Evolutionary conservation across 2,888 invertebrate species (phyloP).

Genomic region (Ganaspis brasiliensis): DNA sequence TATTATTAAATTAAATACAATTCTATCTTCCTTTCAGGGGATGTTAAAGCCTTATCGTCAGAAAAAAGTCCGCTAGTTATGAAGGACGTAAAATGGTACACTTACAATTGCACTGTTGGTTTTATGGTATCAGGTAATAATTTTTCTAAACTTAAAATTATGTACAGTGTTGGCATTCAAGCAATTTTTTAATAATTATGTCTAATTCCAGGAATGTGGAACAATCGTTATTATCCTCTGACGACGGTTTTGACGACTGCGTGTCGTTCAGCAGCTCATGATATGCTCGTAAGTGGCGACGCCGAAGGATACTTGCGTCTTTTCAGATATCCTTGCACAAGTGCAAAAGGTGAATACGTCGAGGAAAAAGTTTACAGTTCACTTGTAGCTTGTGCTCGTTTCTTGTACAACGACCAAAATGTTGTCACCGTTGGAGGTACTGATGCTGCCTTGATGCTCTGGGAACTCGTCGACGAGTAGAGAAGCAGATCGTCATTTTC

Average conservation of each 20-base stretch:
- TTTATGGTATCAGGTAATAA: slow-evolving; percentile 90
- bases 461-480: slow-evolving; percentile 93
- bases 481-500: slow-evolving; percentile 45
- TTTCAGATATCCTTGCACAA: slow-evolving; percentile 94
- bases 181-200: not conserved
- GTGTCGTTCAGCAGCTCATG: slow-evolving; percentile 91
- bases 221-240: slow-evolving; percentile 93
- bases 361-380: slow-evolving; percentile 94
- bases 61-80: slow-evolving; percentile 94
- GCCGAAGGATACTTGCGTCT: slow-evolving; percentile 93
- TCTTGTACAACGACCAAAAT: slow-evolving; percentile 93
- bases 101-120: slow-evolving; percentile 93
- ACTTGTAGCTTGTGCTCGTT: slow-evolving; percentile 89
- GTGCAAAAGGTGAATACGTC: slow-evolving; percentile 92
- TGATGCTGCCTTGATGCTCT: slow-evolving; percentile 94
- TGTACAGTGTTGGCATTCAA: slow-evolving; percentile 20
- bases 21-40: too few species aligned
- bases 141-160: not conserved
- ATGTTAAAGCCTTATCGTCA: slow-evolving; percentile 92
- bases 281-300: slow-evolving; percentile 92
- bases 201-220: slow-evolving; percentile 88
- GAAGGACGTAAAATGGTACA: slow-evolving; percentile 95
- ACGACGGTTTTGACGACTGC: slow-evolving; percentile 91
- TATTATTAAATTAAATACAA: too few species aligned
- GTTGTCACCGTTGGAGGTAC: slow-evolving; percentile 93